Evolutionary conservation across 2,888 invertebrate species (phyloP).

Genomic region (Eilema griseolum): DNA sequence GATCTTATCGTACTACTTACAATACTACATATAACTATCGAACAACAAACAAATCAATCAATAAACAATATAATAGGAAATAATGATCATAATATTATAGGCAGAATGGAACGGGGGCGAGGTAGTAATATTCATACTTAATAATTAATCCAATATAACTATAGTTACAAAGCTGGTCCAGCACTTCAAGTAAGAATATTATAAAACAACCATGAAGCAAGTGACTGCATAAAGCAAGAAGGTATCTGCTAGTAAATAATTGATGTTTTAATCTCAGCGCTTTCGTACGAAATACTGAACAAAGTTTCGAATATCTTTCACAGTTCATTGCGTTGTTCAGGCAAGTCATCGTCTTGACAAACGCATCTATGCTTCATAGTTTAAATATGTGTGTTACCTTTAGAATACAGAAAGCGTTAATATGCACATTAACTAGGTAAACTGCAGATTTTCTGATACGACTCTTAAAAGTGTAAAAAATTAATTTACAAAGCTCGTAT

Average conservation of each 20-base stretch:
- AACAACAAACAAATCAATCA: background rate
- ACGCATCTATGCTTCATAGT: conserved; percentile 9
- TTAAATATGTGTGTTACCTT: conserved; percentile 4
- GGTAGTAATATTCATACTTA: no score
- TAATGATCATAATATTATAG: background rate
- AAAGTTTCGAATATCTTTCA: conserved; percentile 42
- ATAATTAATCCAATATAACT: no score
- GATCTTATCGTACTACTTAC: background rate
- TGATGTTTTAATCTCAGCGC: conserved; percentile 48
- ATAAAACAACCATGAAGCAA: conserved; percentile 11
- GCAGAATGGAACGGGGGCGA: no score
- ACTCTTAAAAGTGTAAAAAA: no score
- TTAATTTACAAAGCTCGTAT: no score
- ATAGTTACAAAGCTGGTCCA: no score
- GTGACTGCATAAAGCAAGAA: conserved; percentile 16
- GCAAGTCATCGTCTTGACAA: conserved; percentile 29
- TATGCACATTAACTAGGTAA: no score
- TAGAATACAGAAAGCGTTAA: no score
- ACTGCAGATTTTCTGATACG: no score
- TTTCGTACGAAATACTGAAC: conserved; percentile 25
- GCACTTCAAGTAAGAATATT: background rate
- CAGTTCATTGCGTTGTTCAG: conserved; percentile 33
- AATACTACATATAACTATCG: no score
- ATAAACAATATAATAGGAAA: background rate
- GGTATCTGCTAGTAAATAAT: conserved; percentile 38